These are phyloP conservation scores for Ellobius talpinus DNA, from an alignment of 2,113 vertebrate species.

Conservation along the genomic window DNA sequence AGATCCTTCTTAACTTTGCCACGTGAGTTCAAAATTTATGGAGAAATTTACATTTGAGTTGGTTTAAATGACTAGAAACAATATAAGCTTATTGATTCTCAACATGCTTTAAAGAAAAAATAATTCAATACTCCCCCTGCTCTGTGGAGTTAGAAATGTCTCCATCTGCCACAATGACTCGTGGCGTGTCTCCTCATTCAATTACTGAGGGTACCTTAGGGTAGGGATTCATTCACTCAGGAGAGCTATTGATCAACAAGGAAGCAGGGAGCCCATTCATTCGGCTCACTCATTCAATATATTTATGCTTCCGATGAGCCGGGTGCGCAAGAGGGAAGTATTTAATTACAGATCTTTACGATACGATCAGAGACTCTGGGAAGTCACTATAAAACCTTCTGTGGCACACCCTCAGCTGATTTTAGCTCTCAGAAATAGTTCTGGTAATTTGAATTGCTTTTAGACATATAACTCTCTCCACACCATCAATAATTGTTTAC, in stretches of 20 bases:
- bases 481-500: neutral
- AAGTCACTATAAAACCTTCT: neutral
- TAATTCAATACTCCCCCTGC: conserved; percentile 81
- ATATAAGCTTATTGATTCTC: conserved; percentile 48
- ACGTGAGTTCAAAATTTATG: conserved; percentile 40
- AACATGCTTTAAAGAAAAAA: conserved; percentile 74
- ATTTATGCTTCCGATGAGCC: neutral
- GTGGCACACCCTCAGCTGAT: neutral
- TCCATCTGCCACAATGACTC: conserved; percentile 81
- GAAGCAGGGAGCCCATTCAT: conserved; percentile 8
- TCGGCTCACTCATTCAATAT: conserved; percentile 4
- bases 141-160: conserved; percentile 82
- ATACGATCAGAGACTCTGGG: neutral
- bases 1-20: neutral
- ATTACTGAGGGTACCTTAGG: conserved; percentile 68
- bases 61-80: conserved; percentile 45
- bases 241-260: conserved; percentile 48
- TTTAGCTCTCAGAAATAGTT: conserved; percentile 48
- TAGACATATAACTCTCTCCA: neutral
- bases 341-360: conserved; percentile 31
- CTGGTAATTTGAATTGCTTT: conserved; percentile 29
- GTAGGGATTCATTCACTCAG: conserved; percentile 80
- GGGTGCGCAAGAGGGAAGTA: neutral
- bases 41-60: conserved; percentile 47
- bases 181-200: conserved; percentile 75